Percentiles rank a stretch among this genome's conserved stretches.
Evolutionary conservation across 2,113 vertebrate genomes (phyloP).

Genomic region (Gracilinanus agilis): DNA sequence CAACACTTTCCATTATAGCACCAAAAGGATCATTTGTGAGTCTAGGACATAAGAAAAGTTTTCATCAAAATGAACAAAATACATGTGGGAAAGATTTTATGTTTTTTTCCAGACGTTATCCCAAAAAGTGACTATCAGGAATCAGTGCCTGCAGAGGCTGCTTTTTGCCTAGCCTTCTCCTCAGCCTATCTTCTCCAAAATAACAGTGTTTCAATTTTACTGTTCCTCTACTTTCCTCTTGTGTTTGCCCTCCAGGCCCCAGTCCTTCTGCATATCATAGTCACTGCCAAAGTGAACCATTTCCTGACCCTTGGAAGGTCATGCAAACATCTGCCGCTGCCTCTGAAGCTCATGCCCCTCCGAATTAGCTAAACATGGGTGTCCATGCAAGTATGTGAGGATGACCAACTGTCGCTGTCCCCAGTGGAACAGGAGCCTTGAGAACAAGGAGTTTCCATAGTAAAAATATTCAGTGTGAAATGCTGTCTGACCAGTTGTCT

Average conservation of each 20-base stretch:
- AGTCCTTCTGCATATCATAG: not conserved
- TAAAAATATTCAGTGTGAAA: slow-evolving; percentile 6
- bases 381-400: slow-evolving; percentile 6
- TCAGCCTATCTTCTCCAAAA: not conserved
- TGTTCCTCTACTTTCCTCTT: not conserved
- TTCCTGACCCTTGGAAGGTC: slow-evolving; percentile 18
- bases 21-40: not conserved
- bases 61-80: not conserved
- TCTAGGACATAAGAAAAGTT: not conserved
- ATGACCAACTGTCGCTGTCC: not conserved
- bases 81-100: not conserved
- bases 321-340: not conserved
- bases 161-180: not conserved
- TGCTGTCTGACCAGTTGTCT: not conserved
- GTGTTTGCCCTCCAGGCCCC: not conserved
- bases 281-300: not conserved
- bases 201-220: not conserved
- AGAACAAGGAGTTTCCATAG: slow-evolving; percentile 24
- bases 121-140: not conserved
- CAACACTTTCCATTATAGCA: not conserved
- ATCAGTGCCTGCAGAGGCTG: fast-evolving
- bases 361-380: not conserved
- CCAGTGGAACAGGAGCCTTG: not conserved
- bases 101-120: not conserved
- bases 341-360: slow-evolving; percentile 14